A percentile compares a stretch with the other conserved stretches of the same genome.
Evolutionary conservation across 2,888 invertebrate genomes (phyloP).

Genomic region (Clistopyga incitator): DNA sequence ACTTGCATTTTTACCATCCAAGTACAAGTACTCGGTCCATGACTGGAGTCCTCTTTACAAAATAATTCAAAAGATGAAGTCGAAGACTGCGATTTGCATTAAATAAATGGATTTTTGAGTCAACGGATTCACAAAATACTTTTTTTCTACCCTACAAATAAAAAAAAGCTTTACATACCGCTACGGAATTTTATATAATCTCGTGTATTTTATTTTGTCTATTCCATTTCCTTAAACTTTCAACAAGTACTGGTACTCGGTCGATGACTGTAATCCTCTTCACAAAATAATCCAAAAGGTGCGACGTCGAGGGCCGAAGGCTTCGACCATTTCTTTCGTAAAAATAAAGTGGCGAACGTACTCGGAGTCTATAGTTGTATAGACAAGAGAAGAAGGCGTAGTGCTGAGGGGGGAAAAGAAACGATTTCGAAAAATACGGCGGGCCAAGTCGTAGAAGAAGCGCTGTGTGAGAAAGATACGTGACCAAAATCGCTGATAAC

Average conservation of each 20-base stretch:
- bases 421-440: slow-evolving; percentile 58
- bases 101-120: too few species aligned
- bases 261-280: neutral
- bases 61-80: slow-evolving; percentile 12
- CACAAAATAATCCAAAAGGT: slow-evolving; percentile 14
- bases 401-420: slow-evolving; percentile 52
- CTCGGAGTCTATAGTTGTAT: neutral
- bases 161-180: too few species aligned
- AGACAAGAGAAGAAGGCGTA: slow-evolving; percentile 14
- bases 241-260: neutral
- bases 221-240: too few species aligned
- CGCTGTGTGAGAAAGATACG: slow-evolving; percentile 59
- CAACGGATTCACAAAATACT: too few species aligned
- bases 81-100: slow-evolving; percentile 17
- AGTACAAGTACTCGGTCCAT: neutral
- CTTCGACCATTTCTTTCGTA: slow-evolving; percentile 32
- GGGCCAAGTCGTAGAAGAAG: slow-evolving; percentile 40
- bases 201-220: too few species aligned
- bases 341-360: slow-evolving; percentile 48
- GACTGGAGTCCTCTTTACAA: neutral
- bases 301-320: neutral
- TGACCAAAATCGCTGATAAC: slow-evolving; percentile 65
- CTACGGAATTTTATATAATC: too few species aligned
- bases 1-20: neutral
- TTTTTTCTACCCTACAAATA: too few species aligned